phyloP scores from a whole-genome alignment of 1,140 invertebrate genomes.

The Phthorimaea operculella region DNA sequence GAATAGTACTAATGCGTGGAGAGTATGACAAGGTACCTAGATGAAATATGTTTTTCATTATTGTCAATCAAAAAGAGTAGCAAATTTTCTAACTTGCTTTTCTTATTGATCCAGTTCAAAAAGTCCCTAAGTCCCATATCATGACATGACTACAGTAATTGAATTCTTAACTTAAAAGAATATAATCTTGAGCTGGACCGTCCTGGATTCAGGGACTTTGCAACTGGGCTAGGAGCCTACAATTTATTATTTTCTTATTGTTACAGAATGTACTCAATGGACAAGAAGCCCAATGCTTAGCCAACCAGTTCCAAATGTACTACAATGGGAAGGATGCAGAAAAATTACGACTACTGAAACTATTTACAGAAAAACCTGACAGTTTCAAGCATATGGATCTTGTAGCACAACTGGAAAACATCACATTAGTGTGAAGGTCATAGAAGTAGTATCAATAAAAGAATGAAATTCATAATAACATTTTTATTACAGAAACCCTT shows the following conservation, averaged over 20 bases:
- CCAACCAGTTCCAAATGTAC: slow-evolving; percentile 88
- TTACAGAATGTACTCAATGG: slow-evolving; percentile 76
- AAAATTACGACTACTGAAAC: slow-evolving; percentile 75
- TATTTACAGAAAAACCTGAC: slow-evolving; percentile 78
- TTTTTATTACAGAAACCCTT: neutral
- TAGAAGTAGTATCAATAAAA: neutral
- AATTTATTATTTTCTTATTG: neutral
- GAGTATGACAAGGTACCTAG: slow-evolving; percentile 78
- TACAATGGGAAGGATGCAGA: slow-evolving; percentile 75
- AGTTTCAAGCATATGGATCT: slow-evolving; percentile 87
- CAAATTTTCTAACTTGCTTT: too few species aligned
- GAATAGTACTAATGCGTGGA: slow-evolving; percentile 86
- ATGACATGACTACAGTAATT: too few species aligned
- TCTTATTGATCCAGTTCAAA: too few species aligned
- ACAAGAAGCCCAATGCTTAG: slow-evolving; percentile 85
- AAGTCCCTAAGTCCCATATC: too few species aligned
- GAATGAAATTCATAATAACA: neutral
- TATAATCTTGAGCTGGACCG: too few species aligned
- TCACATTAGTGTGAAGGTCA: slow-evolving; percentile 49
- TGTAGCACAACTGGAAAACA: slow-evolving; percentile 82
- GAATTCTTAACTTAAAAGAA: too few species aligned
- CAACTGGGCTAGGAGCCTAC: too few species aligned
- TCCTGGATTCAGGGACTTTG: too few species aligned
- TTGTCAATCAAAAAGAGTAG: too few species aligned
- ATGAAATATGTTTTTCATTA: too few species aligned